Evolutionary conservation across 2,888 invertebrate species (phyloP).

Genomic region (Spilarctia lutea): DNA sequence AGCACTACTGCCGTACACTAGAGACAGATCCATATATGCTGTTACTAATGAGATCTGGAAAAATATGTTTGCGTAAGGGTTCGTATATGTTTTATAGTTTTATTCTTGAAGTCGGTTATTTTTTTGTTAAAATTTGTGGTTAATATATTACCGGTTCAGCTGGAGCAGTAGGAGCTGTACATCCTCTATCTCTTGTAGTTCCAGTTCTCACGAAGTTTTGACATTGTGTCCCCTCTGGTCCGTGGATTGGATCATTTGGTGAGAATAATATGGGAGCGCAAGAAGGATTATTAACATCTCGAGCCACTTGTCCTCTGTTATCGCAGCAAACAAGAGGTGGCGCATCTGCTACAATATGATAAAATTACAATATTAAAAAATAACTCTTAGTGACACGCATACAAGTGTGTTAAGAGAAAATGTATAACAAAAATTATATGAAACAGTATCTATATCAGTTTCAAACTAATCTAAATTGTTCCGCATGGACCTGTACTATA

Average conservation of each 20-base stretch:
- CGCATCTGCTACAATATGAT: conserved; percentile 59
- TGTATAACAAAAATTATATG: too few species aligned
- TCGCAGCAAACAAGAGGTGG: conserved; percentile 73
- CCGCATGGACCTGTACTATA: too few species aligned
- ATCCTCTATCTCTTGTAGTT: conserved; percentile 89
- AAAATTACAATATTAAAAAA: background rate
- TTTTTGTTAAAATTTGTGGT: too few species aligned
- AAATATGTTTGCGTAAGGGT: too few species aligned
- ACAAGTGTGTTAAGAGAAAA: too few species aligned
- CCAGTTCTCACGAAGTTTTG: conserved; percentile 91
- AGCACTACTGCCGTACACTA: conserved; percentile 92
- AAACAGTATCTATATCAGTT: too few species aligned
- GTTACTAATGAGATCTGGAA: conserved; percentile 89
- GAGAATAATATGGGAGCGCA: conserved; percentile 78
- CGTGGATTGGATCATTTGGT: conserved; percentile 77
- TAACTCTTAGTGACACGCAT: background rate
- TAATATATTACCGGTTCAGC: conserved; percentile 90
- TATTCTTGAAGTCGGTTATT: too few species aligned
- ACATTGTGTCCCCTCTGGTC: conserved; percentile 86
- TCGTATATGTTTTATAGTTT: background rate
- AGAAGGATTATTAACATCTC: conserved; percentile 67
- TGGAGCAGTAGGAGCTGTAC: conserved; percentile 87
- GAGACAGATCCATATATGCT: conserved; percentile 91
- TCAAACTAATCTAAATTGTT: too few species aligned
- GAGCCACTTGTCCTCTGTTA: conserved; percentile 69